Base-by-base conservation (phyloP, 92 coral and sea anemone genomes). In the Umimayanthus kanabou region DNA sequence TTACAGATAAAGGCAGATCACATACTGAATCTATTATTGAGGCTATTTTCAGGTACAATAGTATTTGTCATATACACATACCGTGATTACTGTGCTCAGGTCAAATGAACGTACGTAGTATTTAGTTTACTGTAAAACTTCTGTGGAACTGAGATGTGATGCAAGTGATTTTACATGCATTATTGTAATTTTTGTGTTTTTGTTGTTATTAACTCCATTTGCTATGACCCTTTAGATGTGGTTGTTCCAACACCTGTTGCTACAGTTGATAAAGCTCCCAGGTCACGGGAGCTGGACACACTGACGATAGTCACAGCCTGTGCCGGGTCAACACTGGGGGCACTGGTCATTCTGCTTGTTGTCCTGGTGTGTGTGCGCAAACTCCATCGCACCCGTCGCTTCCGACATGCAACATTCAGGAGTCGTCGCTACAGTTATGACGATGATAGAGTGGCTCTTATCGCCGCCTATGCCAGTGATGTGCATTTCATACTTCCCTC, bases 261-360 rank as follows among this genome's bases (percentile, higher is more conserved):
- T 0, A n/a, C 20, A n/a, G 66, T 57, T 57, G 71, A 2, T 5
- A 57, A 22, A 55, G 47, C 70, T 16, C 47, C 71, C 39, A 47
- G 78, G 15, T 70, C 87, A 3, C 87, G 64, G 7, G 98, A 95
- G 55, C 89, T 95, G 69, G 93, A 92, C 90, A 96, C 98, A 71
- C 92, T 97, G 86, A 91, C 98, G 82, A 97, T 97, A 69, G 99
- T 97, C 4, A 94, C 96, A 3, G 99, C 96, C 2, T 94, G 96
- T 39, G 96, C 99, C 2, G 99, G 99, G 65, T 94, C 99, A 7
- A 97, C 98, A 11, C 89, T 97, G 2, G 99, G 98, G 6, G 98
- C 98, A 45, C 88, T 97, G 39, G 95, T 97, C 40, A 89, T 97
- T 73, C 76, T 97, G 33, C 91, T 97, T 37, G 88, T 93, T 30